Base-by-base conservation (phyloP, 1,140 invertebrate species). In the Eumaeus atala region DNA sequence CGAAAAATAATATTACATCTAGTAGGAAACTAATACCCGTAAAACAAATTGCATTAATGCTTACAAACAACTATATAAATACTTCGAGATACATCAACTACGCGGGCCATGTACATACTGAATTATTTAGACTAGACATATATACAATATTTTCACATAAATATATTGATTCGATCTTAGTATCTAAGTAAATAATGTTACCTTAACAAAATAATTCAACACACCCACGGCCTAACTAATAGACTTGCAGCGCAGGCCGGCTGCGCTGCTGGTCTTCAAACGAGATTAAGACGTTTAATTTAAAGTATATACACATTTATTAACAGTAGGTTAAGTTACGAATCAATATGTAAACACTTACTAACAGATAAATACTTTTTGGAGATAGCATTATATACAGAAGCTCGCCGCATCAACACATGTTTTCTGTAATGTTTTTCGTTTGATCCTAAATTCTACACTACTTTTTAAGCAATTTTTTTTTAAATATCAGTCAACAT, bases 21-120 rank as follows among this genome's bases (percentile, higher is more conserved):
- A 87, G 66, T 84, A 86, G 83, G 83, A 86, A 84, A 87, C 83
- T 84, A 87, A 87, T 87, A 87, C 83, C 83, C 83, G 83, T 87
- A 84, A 67, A 84, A 87, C 74, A 78, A 77, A 86, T 86, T 86
- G 83, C 83, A 72, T 67, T 64, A 72, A 73, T 68, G 58, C 63
- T 62, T 56, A 65, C 14, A 21, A 52, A 61, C 51, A 50, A 55
- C 48, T 40, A 51, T 51, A 17, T 28, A 21, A 52, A 52, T 40
- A 16, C 49, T 9, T 37, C 18, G 59, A 48, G 38, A 53, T 6
- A 28, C 40, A 21, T 10, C 35, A 33, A 66, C 53, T 48, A 66
- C 21, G 59, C 55, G 42, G 21, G 64, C 61, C 64, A 71, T 69
- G 57, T 67, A 52, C 60, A 66, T 58, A 48, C 49, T 48, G 66